These are phyloP conservation scores for Chloromyia formosa DNA, from an alignment of 2,888 invertebrate genomes.

Conservation along the genomic window DNA sequence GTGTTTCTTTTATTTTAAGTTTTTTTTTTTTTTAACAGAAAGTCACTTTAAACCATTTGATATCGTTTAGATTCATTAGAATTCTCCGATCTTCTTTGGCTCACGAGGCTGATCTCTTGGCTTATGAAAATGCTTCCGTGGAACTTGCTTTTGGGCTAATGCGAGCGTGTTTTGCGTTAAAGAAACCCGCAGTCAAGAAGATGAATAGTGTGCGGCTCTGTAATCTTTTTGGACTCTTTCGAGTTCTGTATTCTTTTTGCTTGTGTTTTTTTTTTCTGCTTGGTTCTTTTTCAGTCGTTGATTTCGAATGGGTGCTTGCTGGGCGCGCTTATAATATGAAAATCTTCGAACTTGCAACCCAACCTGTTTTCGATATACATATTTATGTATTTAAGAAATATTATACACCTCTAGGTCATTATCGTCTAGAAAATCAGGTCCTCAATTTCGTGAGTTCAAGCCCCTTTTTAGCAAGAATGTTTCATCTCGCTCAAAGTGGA, in stretches of 20 bases:
- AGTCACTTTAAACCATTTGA: constrained; percentile 23
- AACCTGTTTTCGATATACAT: constrained; percentile 9
- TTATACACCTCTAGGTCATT: constrained; percentile 21
- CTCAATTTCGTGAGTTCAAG: constrained; percentile 9
- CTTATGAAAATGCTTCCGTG: background rate
- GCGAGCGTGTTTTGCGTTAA: background rate
- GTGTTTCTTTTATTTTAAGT: background rate
- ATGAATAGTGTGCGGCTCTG: constrained; percentile 9
- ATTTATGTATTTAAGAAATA: constrained; percentile 11
- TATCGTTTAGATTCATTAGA: constrained; percentile 24
- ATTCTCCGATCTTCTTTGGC: constrained; percentile 10
- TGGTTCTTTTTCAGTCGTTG: background rate
- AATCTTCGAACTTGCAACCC: constrained; percentile 3
- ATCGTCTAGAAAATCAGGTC: constrained; percentile 16
- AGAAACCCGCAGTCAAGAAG: background rate
- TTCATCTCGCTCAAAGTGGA: too few species aligned
- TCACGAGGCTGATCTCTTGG: background rate
- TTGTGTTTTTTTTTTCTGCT: background rate
- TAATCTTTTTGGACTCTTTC: background rate
- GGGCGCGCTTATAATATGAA: background rate
- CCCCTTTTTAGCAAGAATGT: constrained; percentile 6
- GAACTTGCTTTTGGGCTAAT: background rate
- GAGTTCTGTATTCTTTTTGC: too few species aligned
- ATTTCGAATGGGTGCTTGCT: background rate
- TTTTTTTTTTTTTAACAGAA: background rate